Percentiles rank a stretch among this genome's conserved stretches.
Evolutionary conservation across 2,888 invertebrate genomes (phyloP).

Genomic region (Drosophila borborema): DNA sequence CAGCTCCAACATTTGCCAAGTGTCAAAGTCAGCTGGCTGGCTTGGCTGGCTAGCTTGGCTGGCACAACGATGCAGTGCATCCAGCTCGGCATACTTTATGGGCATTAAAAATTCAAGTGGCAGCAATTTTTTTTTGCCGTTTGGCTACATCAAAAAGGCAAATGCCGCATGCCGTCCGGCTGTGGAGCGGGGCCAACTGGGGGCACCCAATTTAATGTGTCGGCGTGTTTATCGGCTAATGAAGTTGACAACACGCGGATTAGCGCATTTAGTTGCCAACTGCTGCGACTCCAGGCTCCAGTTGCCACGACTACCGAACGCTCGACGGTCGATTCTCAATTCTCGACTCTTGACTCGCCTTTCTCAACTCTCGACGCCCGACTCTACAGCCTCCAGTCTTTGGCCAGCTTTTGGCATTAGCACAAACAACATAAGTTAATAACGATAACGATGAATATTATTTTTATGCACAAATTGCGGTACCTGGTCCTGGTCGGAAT

Average conservation of each 20-base stretch:
- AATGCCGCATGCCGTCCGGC: conserved; percentile 62
- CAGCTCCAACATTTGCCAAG: conserved; percentile 63
- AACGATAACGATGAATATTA: conserved; percentile 82
- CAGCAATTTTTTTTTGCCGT: conserved; percentile 83
- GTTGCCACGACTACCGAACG: conserved; percentile 3
- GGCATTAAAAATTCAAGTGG: conserved; percentile 84
- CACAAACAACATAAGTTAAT: conserved; percentile 81
- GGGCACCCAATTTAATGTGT: conserved; percentile 82
- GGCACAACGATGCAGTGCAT: conserved; percentile 58
- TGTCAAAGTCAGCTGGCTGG: conserved; percentile 71
- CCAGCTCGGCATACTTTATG: conserved; percentile 82
- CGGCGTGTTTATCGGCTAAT: conserved; percentile 85
- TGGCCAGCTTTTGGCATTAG: conserved; percentile 67
- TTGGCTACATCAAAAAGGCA: conserved; percentile 81
- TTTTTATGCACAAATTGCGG: conserved; percentile 77
- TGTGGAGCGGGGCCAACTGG: conserved; percentile 23
- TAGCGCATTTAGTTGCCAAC: conserved; percentile 84
- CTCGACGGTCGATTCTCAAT: not conserved
- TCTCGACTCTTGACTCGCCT: not conserved
- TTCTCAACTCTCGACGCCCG: conserved; percentile 5
- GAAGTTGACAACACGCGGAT: conserved; percentile 86
- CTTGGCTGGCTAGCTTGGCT: conserved; percentile 15
- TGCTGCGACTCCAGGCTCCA: conserved; percentile 42
- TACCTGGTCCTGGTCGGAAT: conserved; percentile 35
- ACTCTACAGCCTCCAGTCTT: not conserved